Evolutionary conservation across 2,113 vertebrate genomes (phyloP), one percentile per base, ranked within the genome.

Genomic region (Chamaea fasciata): DNA sequence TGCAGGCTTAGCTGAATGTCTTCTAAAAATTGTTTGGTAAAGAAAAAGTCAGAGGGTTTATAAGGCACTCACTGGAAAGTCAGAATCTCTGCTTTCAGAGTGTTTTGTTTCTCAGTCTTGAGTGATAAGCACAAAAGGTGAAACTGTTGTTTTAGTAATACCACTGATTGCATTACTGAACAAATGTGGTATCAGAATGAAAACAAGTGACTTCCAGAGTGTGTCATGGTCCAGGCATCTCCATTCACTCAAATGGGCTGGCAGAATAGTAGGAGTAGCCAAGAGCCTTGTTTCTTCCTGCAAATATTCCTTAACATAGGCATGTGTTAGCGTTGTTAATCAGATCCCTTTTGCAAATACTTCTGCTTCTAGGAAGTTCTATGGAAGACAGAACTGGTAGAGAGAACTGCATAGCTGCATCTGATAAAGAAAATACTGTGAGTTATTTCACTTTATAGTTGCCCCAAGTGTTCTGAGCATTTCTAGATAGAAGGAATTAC

Each of bases 331-430:
- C 42, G 24, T 91, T 93, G 50, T 91, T 93, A 76, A 83, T 83
- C 31, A 62, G 46, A 93, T 81, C 21, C 47, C 49, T 76, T 91
- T 92, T 92, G 53, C 91, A 86, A 96, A 95, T 35, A 79, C 26
- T 95, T 97, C 50, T 57, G 27, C 78, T 91, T 86, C 35, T 88
- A 98, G 98, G 95, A 92, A 88, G 92, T 46, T 71, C 96, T n/a
- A 10, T 89, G 64, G 97, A 93, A 77, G 41, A 52, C 23, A n/a
- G 71, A 88, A 92, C 41, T 65, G 47, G 2, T 67, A 74, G 83
- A 87, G 94, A 39, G 81, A 95, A 64, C 59, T 80, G 86, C 37
- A 35, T 23, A 79, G 33, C 88, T 60, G 81, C 86, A 93, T 13
- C 87, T 89, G 92, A 93, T 73, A 88, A 97, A 92, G 71, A 65